Conservation (phyloP, 2,113 vertebrate genomes). For the Dinomys branickii region DNA sequence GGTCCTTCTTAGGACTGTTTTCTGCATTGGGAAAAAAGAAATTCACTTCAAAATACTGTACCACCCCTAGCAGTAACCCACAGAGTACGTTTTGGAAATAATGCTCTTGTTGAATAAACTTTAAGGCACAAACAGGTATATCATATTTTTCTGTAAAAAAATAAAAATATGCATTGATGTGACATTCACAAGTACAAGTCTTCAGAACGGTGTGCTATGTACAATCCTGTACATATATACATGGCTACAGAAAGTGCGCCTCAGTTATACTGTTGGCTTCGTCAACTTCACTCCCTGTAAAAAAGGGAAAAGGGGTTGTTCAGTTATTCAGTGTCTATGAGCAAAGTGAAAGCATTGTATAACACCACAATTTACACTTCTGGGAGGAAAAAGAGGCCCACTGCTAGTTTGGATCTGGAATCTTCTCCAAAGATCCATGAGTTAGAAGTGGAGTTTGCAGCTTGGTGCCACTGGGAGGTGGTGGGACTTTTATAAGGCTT, state of each 20-base stretch:
- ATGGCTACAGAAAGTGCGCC: slow-evolving; percentile 55
- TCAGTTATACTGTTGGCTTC: slow-evolving; percentile 89
- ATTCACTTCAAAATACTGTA: slow-evolving; percentile 81
- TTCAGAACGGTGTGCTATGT: slow-evolving; percentile 81
- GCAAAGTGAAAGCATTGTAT: not conserved
- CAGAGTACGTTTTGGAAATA: slow-evolving; percentile 82
- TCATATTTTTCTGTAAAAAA: slow-evolving; percentile 86
- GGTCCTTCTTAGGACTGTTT: slow-evolving; percentile 55
- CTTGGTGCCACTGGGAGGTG: not conserved
- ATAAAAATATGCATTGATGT: slow-evolving; percentile 88
- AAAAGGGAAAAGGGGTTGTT: slow-evolving; percentile 11
- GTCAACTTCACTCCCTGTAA: slow-evolving; percentile 91
- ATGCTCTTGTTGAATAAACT: slow-evolving; percentile 83
- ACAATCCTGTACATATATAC: slow-evolving; percentile 86
- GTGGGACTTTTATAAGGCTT: not conserved
- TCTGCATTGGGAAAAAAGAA: slow-evolving; percentile 68
- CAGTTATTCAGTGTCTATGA: not conserved
- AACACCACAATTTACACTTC: not conserved
- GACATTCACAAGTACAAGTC: slow-evolving; percentile 86
- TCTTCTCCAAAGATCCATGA: not conserved
- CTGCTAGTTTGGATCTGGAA: not conserved
- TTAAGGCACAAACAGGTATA: slow-evolving; percentile 89
- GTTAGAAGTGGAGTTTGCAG: not conserved
- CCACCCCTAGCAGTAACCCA: slow-evolving; percentile 80
- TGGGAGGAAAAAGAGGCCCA: not conserved